Evolutionary conservation across 2,797 vertebrate species (phyloP).

Genomic region (Rhinella marina): DNA sequence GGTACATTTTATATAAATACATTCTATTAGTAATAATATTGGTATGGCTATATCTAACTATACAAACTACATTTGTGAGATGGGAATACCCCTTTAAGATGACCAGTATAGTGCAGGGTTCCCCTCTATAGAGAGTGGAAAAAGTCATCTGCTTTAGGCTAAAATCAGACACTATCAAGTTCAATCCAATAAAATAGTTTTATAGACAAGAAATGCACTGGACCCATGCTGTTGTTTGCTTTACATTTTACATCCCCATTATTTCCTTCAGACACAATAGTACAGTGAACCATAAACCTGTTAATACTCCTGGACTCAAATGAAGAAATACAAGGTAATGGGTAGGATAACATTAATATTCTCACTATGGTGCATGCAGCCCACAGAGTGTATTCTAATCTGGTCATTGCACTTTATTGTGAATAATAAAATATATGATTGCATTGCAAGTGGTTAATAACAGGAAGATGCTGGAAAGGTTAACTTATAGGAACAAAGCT

Average conservation of each 20-base stretch:
- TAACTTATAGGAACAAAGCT: slow-evolving; percentile 41
- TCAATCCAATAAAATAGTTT: slow-evolving; percentile 24
- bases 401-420: slow-evolving; percentile 55
- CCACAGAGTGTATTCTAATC: slow-evolving; percentile 10
- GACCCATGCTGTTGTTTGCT: slow-evolving; percentile 24
- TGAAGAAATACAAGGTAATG: slow-evolving; percentile 44
- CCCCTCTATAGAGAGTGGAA: neutral
- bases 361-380: slow-evolving; percentile 6
- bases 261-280: slow-evolving; percentile 18
- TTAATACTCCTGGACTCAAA: slow-evolving; percentile 33
- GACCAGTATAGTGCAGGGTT: neutral
- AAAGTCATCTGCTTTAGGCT: slow-evolving; percentile 40
- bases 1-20: too few species aligned
- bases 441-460: slow-evolving; percentile 48
- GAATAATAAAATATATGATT: slow-evolving; percentile 58
- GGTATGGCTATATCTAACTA: too few species aligned
- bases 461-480: slow-evolving; percentile 47
- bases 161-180: neutral
- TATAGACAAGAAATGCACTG: neutral
- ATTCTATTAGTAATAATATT: too few species aligned
- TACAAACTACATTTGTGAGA: too few species aligned
- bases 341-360: slow-evolving; percentile 47
- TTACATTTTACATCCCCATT: slow-evolving; percentile 41
- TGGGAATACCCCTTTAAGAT: too few species aligned
- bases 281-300: slow-evolving; percentile 26